These are phyloP conservation scores for Melipona bicolor DNA, from an alignment of 2,888 invertebrate genomes.

Conservation along the genomic window DNA sequence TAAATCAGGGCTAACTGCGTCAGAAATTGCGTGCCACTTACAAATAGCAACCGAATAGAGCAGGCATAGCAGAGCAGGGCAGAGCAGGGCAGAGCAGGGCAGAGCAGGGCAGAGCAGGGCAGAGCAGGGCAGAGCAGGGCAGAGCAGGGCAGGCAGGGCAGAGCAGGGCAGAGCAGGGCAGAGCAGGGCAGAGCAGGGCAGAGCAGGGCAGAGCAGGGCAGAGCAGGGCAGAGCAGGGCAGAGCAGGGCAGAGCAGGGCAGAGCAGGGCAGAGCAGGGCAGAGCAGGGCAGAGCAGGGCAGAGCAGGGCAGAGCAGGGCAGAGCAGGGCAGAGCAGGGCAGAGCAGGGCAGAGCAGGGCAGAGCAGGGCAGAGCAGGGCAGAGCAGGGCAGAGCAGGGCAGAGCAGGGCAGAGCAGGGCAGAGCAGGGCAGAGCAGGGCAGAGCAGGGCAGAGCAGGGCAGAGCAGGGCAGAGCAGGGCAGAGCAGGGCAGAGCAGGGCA, in stretches of 20 bases:
- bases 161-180: too few species aligned
- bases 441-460: constrained; percentile 55
- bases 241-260: constrained; percentile 54
- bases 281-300: constrained; percentile 31
- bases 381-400: constrained; percentile 45
- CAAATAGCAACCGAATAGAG: constrained; percentile 50
- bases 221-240: constrained; percentile 30
- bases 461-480: constrained; percentile 4
- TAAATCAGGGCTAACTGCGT: constrained; percentile 71
- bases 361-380: constrained; percentile 53
- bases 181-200: constrained; percentile 47
- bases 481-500: constrained; percentile 53
- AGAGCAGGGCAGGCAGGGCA: constrained; percentile 42
- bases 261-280: constrained; percentile 54
- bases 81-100: constrained; percentile 40
- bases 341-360: constrained; percentile 4
- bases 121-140: constrained; percentile 52
- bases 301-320: constrained; percentile 57
- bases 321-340: constrained; percentile 55
- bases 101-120: constrained; percentile 54
- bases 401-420: constrained; percentile 4
- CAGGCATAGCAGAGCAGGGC: constrained; percentile 36
- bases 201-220: constrained; percentile 50
- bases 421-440: constrained; percentile 53
- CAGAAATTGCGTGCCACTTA: constrained; percentile 72